Conservation (phyloP, 1,140 invertebrate genomes). For the Sitobion miscanthi region DNA sequence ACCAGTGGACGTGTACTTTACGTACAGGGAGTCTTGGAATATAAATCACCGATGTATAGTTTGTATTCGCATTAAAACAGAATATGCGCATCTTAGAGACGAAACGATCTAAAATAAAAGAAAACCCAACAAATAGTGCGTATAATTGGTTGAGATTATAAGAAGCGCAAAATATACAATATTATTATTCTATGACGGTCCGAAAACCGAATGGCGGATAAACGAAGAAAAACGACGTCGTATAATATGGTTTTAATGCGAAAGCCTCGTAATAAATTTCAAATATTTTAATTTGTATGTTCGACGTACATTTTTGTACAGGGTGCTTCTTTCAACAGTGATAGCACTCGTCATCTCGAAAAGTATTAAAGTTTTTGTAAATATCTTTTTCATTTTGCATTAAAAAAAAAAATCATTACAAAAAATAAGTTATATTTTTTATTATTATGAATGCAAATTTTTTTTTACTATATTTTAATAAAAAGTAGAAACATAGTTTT, state of each 20-base stretch:
- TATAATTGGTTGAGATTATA: neutral
- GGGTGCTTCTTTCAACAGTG: neutral
- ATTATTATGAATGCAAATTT: neutral
- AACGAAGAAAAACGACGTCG: neutral
- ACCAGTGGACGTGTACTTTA: neutral
- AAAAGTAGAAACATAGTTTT: neutral
- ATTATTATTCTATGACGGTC: neutral
- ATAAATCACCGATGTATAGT: neutral
- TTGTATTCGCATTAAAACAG: neutral
- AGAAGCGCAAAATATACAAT: neutral
- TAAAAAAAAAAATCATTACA: too few species aligned
- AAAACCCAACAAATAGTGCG: neutral
- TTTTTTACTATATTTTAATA: neutral
- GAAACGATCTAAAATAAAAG: neutral
- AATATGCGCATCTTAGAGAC: neutral
- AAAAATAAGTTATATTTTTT: neutral
- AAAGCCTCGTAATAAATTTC: neutral
- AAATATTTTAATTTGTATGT: neutral
- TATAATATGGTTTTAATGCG: neutral
- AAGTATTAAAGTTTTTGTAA: neutral
- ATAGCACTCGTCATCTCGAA: neutral
- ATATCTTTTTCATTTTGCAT: neutral
- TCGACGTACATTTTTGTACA: neutral
- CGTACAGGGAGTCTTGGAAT: neutral
- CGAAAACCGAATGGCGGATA: neutral